Percentiles rank a stretch among this genome's conserved stretches.
phyloP scores from a whole-genome alignment of 2,888 invertebrate species.

The Latrodectus hesperus region DNA sequence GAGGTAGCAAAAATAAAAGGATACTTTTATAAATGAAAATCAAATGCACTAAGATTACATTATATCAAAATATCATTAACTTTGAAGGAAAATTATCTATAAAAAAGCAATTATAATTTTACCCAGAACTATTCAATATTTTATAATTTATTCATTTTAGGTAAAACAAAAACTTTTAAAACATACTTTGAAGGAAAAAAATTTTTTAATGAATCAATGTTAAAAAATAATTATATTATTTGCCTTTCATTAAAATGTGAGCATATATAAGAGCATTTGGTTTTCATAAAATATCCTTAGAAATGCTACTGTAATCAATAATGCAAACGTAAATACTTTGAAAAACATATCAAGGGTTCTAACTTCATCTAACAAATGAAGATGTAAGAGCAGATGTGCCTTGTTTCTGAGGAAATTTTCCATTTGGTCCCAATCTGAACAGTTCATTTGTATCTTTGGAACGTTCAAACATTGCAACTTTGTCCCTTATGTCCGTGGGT shows the following conservation, averaged over 20 bases:
- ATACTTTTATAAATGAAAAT: constrained; percentile 19
- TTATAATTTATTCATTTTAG: not conserved
- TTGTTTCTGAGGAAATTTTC: constrained; percentile 66
- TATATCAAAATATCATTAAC: not conserved
- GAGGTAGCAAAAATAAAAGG: constrained; percentile 54
- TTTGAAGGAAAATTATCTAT: not conserved
- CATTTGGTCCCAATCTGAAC: constrained; percentile 66
- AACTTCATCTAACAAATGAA: constrained; percentile 65
- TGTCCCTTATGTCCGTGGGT: constrained; percentile 62
- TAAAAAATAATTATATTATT: not conserved
- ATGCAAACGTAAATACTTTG: constrained; percentile 45
- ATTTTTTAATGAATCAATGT: not conserved
- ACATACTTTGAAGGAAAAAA: not conserved
- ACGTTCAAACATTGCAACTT: constrained; percentile 69
- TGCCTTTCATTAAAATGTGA: not conserved
- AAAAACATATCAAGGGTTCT: constrained; percentile 17
- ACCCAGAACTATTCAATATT: not conserved
- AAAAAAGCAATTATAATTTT: not conserved
- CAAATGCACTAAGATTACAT: constrained; percentile 14
- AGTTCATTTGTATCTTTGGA: constrained; percentile 64
- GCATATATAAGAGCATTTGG: too few relatives aligned
- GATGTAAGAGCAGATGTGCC: constrained; percentile 63
- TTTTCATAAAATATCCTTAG: constrained; percentile 13
- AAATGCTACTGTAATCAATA: constrained; percentile 19
- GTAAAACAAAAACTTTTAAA: not conserved